Conservation (phyloP, 2,113 vertebrate genomes). For the Vimba vimba region DNA sequence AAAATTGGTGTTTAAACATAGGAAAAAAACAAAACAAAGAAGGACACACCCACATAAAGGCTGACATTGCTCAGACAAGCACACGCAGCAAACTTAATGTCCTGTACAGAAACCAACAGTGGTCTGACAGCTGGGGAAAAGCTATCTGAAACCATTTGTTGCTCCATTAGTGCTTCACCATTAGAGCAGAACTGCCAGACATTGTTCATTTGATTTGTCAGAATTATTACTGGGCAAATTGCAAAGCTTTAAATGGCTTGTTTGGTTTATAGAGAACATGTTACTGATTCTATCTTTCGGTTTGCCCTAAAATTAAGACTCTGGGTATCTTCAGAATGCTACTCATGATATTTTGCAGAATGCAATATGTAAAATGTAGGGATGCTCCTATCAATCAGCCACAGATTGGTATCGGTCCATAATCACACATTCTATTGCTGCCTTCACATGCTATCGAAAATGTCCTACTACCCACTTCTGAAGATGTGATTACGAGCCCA, state of each 20-base stretch:
- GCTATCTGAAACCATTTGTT: constrained; percentile 34
- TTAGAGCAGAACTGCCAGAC: background rate
- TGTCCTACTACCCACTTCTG: too few relatives aligned
- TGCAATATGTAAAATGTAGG: too few relatives aligned
- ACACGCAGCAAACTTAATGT: background rate
- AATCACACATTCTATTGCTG: too few relatives aligned
- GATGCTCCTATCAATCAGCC: too few relatives aligned
- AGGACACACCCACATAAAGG: background rate
- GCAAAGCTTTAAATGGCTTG: background rate
- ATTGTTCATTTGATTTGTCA: constrained; percentile 27
- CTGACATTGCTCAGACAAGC: constrained; percentile 2
- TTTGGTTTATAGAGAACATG: background rate
- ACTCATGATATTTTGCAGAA: background rate
- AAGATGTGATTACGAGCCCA: too few relatives aligned
- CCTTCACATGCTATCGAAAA: too few relatives aligned
- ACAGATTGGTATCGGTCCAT: too few relatives aligned
- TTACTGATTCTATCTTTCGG: background rate
- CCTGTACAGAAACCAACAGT: constrained; percentile 6
- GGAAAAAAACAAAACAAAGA: background rate
- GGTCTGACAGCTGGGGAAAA: constrained; percentile 36
- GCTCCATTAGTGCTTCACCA: constrained; percentile 27
- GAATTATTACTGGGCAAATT: constrained; percentile 5
- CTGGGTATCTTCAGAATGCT: background rate
- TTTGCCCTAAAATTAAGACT: background rate
- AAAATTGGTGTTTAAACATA: background rate